Evolutionary conservation across 1,140 invertebrate species (phyloP), one percentile per base, ranked within the genome.

Genomic region (Chelonus insularis): DNA sequence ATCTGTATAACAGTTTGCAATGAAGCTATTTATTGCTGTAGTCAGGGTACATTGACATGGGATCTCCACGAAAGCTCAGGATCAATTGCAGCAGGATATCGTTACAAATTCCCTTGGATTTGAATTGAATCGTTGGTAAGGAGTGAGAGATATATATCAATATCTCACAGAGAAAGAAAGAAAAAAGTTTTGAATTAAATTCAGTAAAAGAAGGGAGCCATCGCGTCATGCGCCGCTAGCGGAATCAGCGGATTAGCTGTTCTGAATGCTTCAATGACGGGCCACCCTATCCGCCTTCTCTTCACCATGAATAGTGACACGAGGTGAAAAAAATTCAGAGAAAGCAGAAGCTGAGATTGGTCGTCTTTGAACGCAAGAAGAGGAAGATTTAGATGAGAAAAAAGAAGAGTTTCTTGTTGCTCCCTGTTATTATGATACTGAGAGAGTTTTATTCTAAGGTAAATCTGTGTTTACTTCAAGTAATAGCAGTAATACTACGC

Each of bases 171-270:
- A 45, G 32, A 20, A 14, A 36, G 11, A 59, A n/a, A 14, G 25
- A 41, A 54, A 36, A 48, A 58, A 58, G 18, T 23, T 23, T n/a
- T 48, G 23, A 25, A 48, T 61, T 54, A 43, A 66, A 60, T 66
- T 61, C 54, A 65, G 70, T 71, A 71, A 66, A 69, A 64, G 68
- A 55, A 60, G 55, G 57, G 66, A n/a, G 63, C 62, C 60, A 48
- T 23, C 58, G 51, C 48, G 63, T 68, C 56, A 55, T 69, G 68
- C 61, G 47, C 63, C 58, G 60, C 21, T 47, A 65, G 68, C 63
- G 64, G 68, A 76, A 74, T 74, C 72, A 74, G 66, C 67, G 69
- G 74, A 73, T 76, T 74, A 76, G 69, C 63, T 54, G 59, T 36
- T 59, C 63, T 74, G 70, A 72, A 74, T 76, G 68, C 67, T 65